These are phyloP conservation scores for Lepidocyrtoides sp. DNA, from an alignment of 2,888 invertebrate species.

Conservation along the genomic window DNA sequence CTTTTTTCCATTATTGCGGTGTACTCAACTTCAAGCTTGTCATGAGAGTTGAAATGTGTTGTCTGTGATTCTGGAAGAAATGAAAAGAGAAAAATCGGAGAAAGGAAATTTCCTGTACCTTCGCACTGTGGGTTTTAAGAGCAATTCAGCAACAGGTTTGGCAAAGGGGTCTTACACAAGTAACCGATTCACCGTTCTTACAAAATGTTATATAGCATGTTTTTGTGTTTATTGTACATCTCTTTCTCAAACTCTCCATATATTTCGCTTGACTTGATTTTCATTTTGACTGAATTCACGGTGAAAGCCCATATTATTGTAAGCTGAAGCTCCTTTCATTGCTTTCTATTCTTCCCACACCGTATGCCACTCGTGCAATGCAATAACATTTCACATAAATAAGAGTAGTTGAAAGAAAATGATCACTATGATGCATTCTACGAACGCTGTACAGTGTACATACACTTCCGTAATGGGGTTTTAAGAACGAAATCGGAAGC, in stretches of 20 bases:
- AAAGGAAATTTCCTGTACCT: background rate
- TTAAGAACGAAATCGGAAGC: background rate
- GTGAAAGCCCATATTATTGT: background rate
- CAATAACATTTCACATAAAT: background rate
- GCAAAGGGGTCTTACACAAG: background rate
- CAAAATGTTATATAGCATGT: background rate
- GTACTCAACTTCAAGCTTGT: constrained; percentile 22
- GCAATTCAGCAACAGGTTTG: background rate
- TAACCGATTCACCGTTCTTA: background rate
- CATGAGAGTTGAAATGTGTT: background rate
- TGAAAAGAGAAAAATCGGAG: background rate
- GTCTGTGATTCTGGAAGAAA: background rate
- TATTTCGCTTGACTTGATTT: constrained; percentile 3
- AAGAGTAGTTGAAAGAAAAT: background rate
- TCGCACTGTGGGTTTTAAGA: too few relatives aligned
- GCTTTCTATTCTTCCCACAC: background rate
- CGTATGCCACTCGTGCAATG: background rate
- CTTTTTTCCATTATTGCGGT: background rate
- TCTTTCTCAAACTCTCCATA: too few relatives aligned
- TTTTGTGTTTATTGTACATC: background rate
- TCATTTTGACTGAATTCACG: too few relatives aligned
- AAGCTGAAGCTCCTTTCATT: background rate
- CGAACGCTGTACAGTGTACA: background rate
- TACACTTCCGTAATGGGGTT: background rate
- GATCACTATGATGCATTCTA: background rate